Base-by-base conservation (phyloP, 2,797 vertebrate species). In the Megaceryle alcyon region DNA sequence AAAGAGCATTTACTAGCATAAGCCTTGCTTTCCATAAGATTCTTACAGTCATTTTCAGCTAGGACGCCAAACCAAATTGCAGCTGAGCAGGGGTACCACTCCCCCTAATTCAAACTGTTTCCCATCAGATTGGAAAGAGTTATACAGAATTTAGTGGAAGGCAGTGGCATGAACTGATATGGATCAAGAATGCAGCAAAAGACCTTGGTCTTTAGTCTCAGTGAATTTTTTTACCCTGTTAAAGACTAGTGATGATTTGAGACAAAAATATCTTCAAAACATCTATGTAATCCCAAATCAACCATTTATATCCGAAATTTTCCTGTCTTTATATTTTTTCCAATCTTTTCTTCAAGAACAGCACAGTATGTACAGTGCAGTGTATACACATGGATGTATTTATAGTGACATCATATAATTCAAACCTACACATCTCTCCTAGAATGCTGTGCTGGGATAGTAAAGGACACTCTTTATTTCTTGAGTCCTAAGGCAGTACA, bases 361-460 rank as follows among this genome's bases (percentile, higher is more conserved):
- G 25, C 7, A 3, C 4, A 7, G 26, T n/a, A 18, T 35, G 14
- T 22, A 31, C 0, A 2, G 7, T 10, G 11, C n/a, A 83, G 3
- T n/a, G 5, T 23, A 66, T 57, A 65, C 5, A 70, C 12, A 25
- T 53, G 20, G 2, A 5, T 5, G 12, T 4, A 35, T 17, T 78
- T 48, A 44, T 11, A 66, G 23, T 8, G 19, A 6, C 7, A 73
- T 8, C 7, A 4, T 5, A 0, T 8, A 46, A 64, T 49, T 75
- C 22, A 84, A 68, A 61, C 13, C 7, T 43, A 17, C 9, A 23
- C 5, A 17, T 46, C 20, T 51, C 12, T 65, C 25, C 14, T 43
- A 43, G 18, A 88, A 31, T 0, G 1, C 10, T 78, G 5, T 68
- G 6, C 26, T 88, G 49, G 7, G 6, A 14, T 63, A 19, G 19